Evolutionary conservation across 2,888 invertebrate genomes (phyloP).

Genomic region (Clitarchus hookeri): DNA sequence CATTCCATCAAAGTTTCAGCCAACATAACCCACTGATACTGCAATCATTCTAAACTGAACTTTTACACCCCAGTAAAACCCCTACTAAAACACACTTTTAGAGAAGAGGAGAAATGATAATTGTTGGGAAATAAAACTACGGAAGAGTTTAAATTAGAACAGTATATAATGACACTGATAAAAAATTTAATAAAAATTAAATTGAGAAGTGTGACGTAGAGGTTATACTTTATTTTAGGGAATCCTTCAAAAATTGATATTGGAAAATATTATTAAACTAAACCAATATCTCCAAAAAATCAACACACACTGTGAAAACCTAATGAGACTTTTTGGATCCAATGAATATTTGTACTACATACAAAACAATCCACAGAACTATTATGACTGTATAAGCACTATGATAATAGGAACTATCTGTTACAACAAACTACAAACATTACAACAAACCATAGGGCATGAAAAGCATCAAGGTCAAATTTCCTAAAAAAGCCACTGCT

Average conservation of each 20-base stretch:
- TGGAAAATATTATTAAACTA: neutral
- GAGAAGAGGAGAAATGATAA: too few relatives aligned
- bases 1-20: too few relatives aligned
- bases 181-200: too few relatives aligned
- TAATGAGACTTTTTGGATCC: neutral
- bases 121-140: too few relatives aligned
- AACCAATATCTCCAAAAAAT: neutral
- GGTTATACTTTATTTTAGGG: too few relatives aligned
- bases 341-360: neutral
- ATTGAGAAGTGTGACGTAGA: too few relatives aligned
- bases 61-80: too few relatives aligned
- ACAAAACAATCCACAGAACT: neutral
- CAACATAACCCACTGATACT: too few relatives aligned
- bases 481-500: neutral
- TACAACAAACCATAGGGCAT: neutral
- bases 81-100: too few relatives aligned
- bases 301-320: neutral
- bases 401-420: neutral
- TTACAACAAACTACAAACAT: neutral
- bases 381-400: constrained; percentile 14
- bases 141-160: too few relatives aligned
- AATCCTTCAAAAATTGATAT: neutral
- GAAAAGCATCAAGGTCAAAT: neutral
- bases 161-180: too few relatives aligned
- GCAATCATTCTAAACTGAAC: too few relatives aligned